Evolutionary conservation across 2,113 vertebrate species (phyloP), one percentile per base, ranked within the genome.

Genomic region (Menidia beryllina): DNA sequence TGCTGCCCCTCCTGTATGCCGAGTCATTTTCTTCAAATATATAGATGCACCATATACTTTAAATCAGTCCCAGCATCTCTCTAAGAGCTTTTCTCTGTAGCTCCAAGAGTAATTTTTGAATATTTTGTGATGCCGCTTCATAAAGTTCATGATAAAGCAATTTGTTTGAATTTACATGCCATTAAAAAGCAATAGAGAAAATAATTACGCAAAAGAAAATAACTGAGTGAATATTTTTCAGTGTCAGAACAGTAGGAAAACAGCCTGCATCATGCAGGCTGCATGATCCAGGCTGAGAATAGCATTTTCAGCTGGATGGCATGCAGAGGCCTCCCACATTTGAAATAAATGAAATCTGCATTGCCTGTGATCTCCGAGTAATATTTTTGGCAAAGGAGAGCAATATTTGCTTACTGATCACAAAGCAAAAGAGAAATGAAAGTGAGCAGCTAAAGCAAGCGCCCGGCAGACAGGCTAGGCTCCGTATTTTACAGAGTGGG

Each of bases 21-120:
- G 11, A 15, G 81, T 91, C 74, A 88, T 88, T 89, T 92, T 85
- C 77, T 85, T 88, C 75, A 66, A 83, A 82, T 86, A n/a, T 56
- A 80, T 61, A 54, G 24, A 81, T 79, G 79, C 77, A 81, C 75
- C 80, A 84, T 87, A 88, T 81, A 34, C 30, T 34, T 6, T 34
- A 75, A 91, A 74, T 72, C 79, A 79, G 85, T 71, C 89, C 83
- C 77, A 80, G 49, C 39, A 26, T 19, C 19, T 39, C 30, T 30
- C 61, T 41, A 45, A 19, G 15, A 20, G 54, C 36, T 58, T 72
- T 70, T 82, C 83, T 73, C 66, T 59, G 54, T 54, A n/a, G 65
- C 62, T 56, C 43, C 52, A 36, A 19, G 56, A 36, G 64, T 62
- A 50, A 21, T 0, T 53, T 84, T 50, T 68, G 45, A 43, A 69